phyloP scores from a whole-genome alignment of 2,888 invertebrate genomes.

The Temnothorax unifasciatus region DNA sequence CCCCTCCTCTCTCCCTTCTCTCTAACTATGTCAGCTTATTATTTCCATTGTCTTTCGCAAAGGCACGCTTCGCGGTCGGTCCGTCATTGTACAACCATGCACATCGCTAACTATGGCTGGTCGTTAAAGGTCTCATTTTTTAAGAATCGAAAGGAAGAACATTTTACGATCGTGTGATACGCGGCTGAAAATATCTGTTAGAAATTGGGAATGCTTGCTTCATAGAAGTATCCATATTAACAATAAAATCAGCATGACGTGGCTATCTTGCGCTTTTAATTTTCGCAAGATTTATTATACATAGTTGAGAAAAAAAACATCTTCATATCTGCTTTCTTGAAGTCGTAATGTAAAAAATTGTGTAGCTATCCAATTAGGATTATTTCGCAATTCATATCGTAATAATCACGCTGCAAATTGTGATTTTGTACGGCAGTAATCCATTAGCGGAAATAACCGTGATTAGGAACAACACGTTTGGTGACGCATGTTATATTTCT shows the following conservation, averaged over 20 bases:
- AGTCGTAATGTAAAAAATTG: neutral
- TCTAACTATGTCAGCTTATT: constrained; percentile 59
- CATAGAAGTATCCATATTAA: neutral
- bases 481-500: neutral
- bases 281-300: neutral
- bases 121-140: constrained; percentile 24
- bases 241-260: neutral
- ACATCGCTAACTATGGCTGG: neutral
- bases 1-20: neutral
- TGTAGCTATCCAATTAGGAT: neutral
- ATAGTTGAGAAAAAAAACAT: neutral
- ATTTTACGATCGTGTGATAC: constrained; percentile 6
- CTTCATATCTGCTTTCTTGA: neutral
- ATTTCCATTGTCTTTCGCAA: constrained; percentile 64
- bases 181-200: neutral
- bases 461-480: constrained; percentile 27
- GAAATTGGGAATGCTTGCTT: neutral
- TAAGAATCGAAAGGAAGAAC: neutral
- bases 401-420: neutral
- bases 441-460: constrained; percentile 35
- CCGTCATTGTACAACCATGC: constrained; percentile 2
- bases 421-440: constrained; percentile 14
- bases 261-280: neutral
- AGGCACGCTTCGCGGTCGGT: constrained; percentile 53
- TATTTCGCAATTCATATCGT: constrained; percentile 5